A percentile compares a stretch with the other conserved stretches of the same genome.
phyloP scores from a whole-genome alignment of 2,113 vertebrate genomes.

The Osmerus eperlanus region DNA sequence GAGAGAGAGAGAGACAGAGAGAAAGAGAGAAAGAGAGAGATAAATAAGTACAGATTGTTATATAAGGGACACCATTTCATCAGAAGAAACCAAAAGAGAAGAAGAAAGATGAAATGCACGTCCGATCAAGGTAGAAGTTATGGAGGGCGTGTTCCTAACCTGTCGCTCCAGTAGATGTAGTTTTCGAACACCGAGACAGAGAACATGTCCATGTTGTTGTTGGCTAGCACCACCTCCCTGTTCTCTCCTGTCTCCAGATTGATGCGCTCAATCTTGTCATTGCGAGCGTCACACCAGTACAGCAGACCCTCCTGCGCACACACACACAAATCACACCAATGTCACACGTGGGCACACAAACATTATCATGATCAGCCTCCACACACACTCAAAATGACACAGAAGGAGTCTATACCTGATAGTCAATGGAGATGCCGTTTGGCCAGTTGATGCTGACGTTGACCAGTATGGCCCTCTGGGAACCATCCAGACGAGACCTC shows the following conservation, averaged over 20 bases:
- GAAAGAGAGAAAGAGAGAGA: background rate
- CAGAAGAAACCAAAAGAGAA: background rate
- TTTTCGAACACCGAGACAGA: conserved; percentile 94
- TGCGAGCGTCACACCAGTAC: conserved; percentile 97
- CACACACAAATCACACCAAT: background rate
- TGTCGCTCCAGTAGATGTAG: conserved; percentile 98
- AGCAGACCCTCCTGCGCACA: conserved; percentile 81
- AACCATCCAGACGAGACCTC: conserved; percentile 86
- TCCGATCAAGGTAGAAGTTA: background rate
- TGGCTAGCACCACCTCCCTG: conserved; percentile 88
- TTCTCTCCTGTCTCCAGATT: conserved; percentile 92
- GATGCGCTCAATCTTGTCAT: conserved; percentile 93
- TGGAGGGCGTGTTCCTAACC: conserved; percentile 64
- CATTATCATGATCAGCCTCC: too few relatives aligned
- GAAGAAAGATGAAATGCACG: background rate
- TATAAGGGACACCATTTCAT: background rate
- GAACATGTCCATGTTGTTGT: conserved; percentile 99
- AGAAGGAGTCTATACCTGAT: conserved; percentile 73
- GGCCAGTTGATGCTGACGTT: conserved; percentile 97
- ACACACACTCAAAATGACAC: background rate
- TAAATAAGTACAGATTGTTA: background rate
- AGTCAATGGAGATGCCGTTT: conserved; percentile 95
- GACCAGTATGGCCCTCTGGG: conserved; percentile 85
- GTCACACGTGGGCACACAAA: background rate
- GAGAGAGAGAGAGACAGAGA: background rate